Evolutionary conservation across 2,888 invertebrate species (phyloP), one percentile per base, ranked within the genome.

Genomic region (Gastrophysa polygoni): DNA sequence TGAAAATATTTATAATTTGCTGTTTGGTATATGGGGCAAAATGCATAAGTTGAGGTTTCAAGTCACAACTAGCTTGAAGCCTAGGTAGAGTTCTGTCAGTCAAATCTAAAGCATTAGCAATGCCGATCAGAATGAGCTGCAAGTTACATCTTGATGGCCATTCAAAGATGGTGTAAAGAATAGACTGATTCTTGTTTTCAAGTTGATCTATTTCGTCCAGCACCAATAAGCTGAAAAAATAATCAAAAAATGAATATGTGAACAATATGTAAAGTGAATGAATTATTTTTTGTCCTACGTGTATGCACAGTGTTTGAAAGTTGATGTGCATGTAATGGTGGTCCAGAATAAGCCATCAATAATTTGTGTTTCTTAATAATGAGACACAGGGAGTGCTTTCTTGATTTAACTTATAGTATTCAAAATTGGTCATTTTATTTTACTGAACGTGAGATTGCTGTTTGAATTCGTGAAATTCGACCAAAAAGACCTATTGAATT

Each of bases 121-220:
- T 92, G 44, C 97, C 98, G 28, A 98, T 86, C 7, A 98, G 83
- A 47, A 96, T 86, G 0, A 98, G 77, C 38, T 87, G 88, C 0
- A 92, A 89, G 18, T 86, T 82, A 0, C 82, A 78, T 57, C 88
- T 78, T 0, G 92, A 86, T 0, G 97, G 94, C 96, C 96, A 97
- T 77, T 95, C 95, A 79, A 98, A 98, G 71, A 98, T 89, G 1
- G 92, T 91, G 81, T 98, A 97, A 5, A 98, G 83, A 1, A 98
- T 91, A 0, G 92, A 89, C 74, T 96, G 95, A 29, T 87, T 87
- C 72, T 89, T 89, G 68, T 90, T 91, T 74, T 92, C 91, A 38
- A 99, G 81, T 78, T 98, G 96, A 80, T 99, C 98, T 63, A 98
- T 92, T 84, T 98, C 98, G 80, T 98, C 98, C 61, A 99, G 79